Evolutionary conservation across 2,888 invertebrate genomes (phyloP).

Genomic region (Melanotus villosus): DNA sequence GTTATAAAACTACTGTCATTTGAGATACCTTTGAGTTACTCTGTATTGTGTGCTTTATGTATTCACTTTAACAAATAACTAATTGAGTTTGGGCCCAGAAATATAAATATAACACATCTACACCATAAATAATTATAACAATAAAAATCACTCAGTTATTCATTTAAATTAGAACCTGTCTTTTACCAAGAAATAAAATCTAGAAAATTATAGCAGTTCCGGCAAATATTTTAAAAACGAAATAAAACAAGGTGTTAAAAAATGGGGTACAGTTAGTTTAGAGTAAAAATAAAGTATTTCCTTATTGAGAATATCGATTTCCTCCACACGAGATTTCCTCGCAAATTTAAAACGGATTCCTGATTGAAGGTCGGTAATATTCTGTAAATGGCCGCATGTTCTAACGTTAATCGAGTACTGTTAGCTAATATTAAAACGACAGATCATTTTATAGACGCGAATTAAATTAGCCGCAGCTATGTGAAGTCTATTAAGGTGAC

Average conservation of each 20-base stretch:
- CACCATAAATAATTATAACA: too few relatives aligned
- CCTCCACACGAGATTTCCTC: background rate
- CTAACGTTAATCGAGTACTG: constrained; percentile 39
- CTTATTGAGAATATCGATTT: constrained; percentile 15
- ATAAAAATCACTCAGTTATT: too few relatives aligned
- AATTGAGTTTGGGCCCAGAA: too few relatives aligned
- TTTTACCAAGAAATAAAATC: background rate
- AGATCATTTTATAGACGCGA: constrained; percentile 51
- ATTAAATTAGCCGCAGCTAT: constrained; percentile 54
- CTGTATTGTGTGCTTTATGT: too few relatives aligned
- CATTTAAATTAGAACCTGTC: too few relatives aligned
- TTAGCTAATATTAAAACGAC: constrained; percentile 49
- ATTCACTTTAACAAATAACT: too few relatives aligned
- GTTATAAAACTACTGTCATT: too few relatives aligned
- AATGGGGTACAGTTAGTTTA: background rate
- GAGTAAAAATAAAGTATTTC: constrained; percentile 1
- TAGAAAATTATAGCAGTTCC: too few relatives aligned
- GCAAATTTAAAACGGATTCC: constrained; percentile 13
- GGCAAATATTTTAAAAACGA: background rate
- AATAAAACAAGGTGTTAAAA: background rate
- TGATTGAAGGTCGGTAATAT: constrained; percentile 22
- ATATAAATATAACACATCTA: too few relatives aligned
- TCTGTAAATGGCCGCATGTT: constrained; percentile 22
- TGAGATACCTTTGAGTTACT: too few relatives aligned
- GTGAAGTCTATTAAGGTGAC: constrained; percentile 51